Evolutionary conservation across 2,113 vertebrate genomes (phyloP), one percentile per base, ranked within the genome.

Genomic region (Delphinapterus leucas): DNA sequence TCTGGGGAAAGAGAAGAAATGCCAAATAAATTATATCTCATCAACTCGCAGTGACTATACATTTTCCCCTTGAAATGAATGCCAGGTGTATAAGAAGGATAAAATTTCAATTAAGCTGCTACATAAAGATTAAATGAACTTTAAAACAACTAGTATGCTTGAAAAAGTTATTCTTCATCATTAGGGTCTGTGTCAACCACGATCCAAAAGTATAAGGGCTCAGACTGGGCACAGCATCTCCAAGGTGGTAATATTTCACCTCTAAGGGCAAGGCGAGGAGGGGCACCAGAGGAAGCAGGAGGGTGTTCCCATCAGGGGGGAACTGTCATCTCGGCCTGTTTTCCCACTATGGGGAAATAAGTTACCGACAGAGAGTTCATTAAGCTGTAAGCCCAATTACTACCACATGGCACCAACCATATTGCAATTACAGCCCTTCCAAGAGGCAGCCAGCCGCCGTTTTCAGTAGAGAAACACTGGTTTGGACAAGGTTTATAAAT

Each of bases 331-430:
- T 82, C 14, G 4, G 97, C 92, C 88, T 98, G 89, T 98, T 98
- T 98, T 98, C 97, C 96, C 88, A 90, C 93, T 55, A 77, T 95
- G 88, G 94, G 98, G 98, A 98, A 97, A 98, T 97, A 95, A 98
- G 97, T 98, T 97, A 80, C 96, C 84, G 76, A 99, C 98, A 98
- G 49, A 65, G 92, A 96, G 98, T 99, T 98, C 98, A 98, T 98
- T 98, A 98, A 98, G 97, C 98, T 97, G 98, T 99, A 98, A 99
- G 99, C 98, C 98, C 98, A 95, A 98, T 98, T 99, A 99, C 97
- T 86, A 98, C 98, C 98, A 99, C 98, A 98, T 41, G 97, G 89
- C 97, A 86, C 90, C 97, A 98, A 98, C 97, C 88, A 76, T 96
- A 97, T 81, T 93, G 97, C 97, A 98, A 97, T 96, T 96, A 98